Evolutionary conservation across 1,140 invertebrate genomes (phyloP).

Genomic region (Megalopta genalis): DNA sequence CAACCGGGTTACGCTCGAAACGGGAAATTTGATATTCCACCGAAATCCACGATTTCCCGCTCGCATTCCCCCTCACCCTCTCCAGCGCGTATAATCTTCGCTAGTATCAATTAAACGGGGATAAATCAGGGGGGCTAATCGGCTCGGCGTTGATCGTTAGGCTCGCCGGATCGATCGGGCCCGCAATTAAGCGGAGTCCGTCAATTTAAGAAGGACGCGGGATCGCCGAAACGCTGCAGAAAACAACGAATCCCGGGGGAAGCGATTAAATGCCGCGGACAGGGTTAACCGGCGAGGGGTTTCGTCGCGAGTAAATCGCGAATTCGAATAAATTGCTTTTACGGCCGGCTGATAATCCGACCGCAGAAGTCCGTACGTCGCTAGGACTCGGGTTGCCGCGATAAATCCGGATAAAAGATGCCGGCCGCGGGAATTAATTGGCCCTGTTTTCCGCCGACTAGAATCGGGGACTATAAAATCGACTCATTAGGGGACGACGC

Average conservation of each 20-base stretch:
- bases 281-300: neutral
- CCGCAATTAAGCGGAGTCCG: neutral
- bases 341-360: constrained; percentile 19
- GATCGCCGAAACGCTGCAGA: neutral
- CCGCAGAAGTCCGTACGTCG: constrained; percentile 24
- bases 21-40: constrained; percentile 36
- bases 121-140: neutral
- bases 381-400: constrained; percentile 10
- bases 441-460: constrained; percentile 53
- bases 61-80: neutral
- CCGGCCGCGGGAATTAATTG: constrained; percentile 66
- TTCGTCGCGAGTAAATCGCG: constrained; percentile 18
- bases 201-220: neutral
- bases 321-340: constrained; percentile 25
- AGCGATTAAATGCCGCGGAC: neutral
- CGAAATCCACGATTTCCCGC: neutral
- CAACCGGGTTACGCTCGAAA: constrained; percentile 40
- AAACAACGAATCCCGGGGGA: neutral
- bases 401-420: constrained; percentile 61
- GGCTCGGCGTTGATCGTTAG: neutral
- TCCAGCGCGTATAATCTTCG: neutral
- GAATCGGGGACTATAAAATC: constrained; percentile 62
- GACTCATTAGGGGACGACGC: constrained; percentile 66
- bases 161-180: neutral
- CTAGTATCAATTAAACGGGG: neutral